Conservation (phyloP, 2,888 invertebrate species). For the Antheraea assamensis region DNA sequence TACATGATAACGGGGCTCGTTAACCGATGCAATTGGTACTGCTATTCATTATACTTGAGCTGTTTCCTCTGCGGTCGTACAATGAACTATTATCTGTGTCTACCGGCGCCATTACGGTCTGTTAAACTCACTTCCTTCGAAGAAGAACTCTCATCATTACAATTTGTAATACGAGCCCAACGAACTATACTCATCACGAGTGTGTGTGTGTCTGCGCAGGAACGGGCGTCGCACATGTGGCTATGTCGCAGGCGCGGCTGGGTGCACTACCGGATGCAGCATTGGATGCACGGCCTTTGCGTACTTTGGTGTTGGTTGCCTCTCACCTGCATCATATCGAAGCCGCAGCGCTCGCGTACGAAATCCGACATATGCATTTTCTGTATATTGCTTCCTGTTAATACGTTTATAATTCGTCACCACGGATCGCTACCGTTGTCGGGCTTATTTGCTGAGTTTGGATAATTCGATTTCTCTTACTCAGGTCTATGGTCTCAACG, state of each 20-base stretch:
- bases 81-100: too few relatives aligned
- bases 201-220: conserved; percentile 32
- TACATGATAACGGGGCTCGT: too few relatives aligned
- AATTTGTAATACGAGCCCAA: background rate
- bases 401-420: background rate
- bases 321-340: conserved; percentile 88
- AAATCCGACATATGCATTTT: conserved; percentile 18
- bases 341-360: conserved; percentile 87
- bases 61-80: too few relatives aligned
- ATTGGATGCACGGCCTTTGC: conserved; percentile 86
- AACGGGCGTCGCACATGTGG: conserved; percentile 84
- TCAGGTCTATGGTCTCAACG: conserved; percentile 88
- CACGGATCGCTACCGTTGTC: background rate
- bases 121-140: too few relatives aligned
- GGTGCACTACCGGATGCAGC: conserved; percentile 89
- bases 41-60: too few relatives aligned
- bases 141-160: too few relatives aligned
- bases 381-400: background rate
- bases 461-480: background rate
- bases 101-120: too few relatives aligned
- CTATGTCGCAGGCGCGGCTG: conserved; percentile 83
- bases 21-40: too few relatives aligned
- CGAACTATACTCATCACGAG: background rate
- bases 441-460: background rate
- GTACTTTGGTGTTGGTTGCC: conserved; percentile 89